Conservation (phyloP, 2,797 vertebrate species). For the Acanthurus tractus region DNA sequence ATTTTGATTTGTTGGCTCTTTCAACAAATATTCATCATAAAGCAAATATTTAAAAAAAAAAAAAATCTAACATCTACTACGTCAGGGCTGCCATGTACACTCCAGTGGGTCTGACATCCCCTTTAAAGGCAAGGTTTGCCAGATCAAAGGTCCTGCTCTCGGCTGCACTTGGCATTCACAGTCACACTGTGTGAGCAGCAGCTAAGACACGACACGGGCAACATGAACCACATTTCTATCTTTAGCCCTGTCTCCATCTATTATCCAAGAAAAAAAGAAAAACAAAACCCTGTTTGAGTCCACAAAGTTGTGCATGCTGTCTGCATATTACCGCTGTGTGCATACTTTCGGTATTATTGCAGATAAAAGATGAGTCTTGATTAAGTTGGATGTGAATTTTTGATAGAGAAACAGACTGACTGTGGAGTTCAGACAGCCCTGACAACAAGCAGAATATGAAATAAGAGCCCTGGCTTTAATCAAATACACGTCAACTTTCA, state of each 20-base stretch:
- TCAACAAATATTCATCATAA: neutral
- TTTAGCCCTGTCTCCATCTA: constrained; percentile 59
- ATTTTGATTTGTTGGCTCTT: constrained; percentile 4
- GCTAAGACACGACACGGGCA: constrained; percentile 49
- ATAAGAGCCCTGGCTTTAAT: constrained; percentile 46
- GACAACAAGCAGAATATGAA: constrained; percentile 60
- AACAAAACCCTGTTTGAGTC: constrained; percentile 30
- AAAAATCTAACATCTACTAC: constrained; percentile 38
- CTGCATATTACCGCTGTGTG: constrained; percentile 30
- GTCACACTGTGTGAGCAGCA: constrained; percentile 66
- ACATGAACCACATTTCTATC: constrained; percentile 58
- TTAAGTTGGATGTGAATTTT: constrained; percentile 42
- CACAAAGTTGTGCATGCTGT: constrained; percentile 12
- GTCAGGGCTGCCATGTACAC: constrained; percentile 48
- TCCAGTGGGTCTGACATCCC: constrained; percentile 56
- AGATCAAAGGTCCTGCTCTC: constrained; percentile 76
- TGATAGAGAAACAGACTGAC: constrained; percentile 31
- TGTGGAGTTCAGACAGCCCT: constrained; percentile 29
- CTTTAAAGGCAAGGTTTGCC: constrained; percentile 59
- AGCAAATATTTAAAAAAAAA: neutral
- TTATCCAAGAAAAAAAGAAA: constrained; percentile 50
- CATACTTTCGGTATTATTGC: constrained; percentile 35
- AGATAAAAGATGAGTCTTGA: constrained; percentile 49
- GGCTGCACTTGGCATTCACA: constrained; percentile 69
- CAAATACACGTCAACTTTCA: constrained; percentile 44